Base-by-base conservation (phyloP, 2,113 vertebrate genomes). In the Arvicanthis niloticus region DNA sequence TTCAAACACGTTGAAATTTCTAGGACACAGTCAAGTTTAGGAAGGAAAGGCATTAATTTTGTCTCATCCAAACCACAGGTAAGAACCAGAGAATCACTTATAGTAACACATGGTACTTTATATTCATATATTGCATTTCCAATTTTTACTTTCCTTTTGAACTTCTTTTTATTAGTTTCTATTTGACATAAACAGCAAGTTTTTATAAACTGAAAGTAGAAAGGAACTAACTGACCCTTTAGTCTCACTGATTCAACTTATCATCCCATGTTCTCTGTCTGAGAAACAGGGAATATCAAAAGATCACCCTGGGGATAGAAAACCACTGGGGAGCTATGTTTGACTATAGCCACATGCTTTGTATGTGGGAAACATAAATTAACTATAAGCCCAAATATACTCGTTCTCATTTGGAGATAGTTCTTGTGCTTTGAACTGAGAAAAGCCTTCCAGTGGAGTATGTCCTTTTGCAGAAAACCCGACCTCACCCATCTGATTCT, bases 1-100 rank as follows among this genome's bases (percentile, higher is more conserved):
- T 96, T 80, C 88, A 96, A 96, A 91, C 91, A 60, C 29, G 62
- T 53, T 88, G 78, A 96, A 95, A 96, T 80, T 56, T 96, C 78
- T 72, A 98, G 75, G 88, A 93, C 58, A 93, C 6, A 37, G 40
- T 51, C 90, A 94, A 92, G 75, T 97, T 97, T 94, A 84, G 82
- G 42, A 94, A 95, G 90, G 93, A 97, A 93, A 96, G 78, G 68
- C 93, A 96, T 97, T 96, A 96, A 95, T 96, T 96, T 81, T 95
- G 70, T 88, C 70, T 93, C 58, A 56, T 93, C 51, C 75, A 96
- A 96, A 88, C 67, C 75, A 91, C 56, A 45, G 40, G 89, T 96
- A 91, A 96, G 75, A 95, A 94, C 7, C 5, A 42, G 24, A 72
- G 94, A 51, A 29, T 92, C 95, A 90, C 95, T 92, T 93, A 92